Base-by-base conservation (phyloP, 2,113 vertebrate genomes). In the Motacilla tschutschensis region DNA sequence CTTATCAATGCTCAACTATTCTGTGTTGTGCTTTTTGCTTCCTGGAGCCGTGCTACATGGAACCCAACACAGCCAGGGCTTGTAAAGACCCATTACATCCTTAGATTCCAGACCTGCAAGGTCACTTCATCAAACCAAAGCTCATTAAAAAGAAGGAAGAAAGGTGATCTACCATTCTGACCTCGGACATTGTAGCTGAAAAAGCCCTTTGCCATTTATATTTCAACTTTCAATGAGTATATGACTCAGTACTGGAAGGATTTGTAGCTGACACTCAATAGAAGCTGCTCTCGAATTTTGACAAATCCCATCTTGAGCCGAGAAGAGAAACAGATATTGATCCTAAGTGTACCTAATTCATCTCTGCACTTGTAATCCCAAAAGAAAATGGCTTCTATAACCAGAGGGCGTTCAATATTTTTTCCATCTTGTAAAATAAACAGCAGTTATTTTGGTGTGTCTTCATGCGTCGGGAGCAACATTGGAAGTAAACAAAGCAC, bases 261-360 rank as follows among this genome's bases (percentile, higher is more conserved):
- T 98, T 98, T 98, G 97, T 97, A 96, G 97, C 96, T 97, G 97
- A 97, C 96, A 97, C 96, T 98, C 96, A 96, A 97, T 97, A 98
- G 97, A 97, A 97, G 94, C 95, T 92, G 96, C 96, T 97, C 96
- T 98, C 93, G 73, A 97, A 97, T 98, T 97, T 98, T 98, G 97
- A 97, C 97, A 98, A 97, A 98, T 98, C 97, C 97, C 96, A 97
- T 98, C 97, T 97, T 97, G 96, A 97, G 96, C 97, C 66, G 57
- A 97, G 96, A 97, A 97, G 97, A 98, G 97, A 98, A 98, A 97
- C 97, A 98, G 96, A 98, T 98, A 98, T 98, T 97, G 97, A 98
- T 98, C 96, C 97, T 97, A 97, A 97, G 97, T 97, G 96, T 97
- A 97, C 96, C 97, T 98, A 97, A 98, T 98, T 98, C 97, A 98